Percentiles rank a stretch among this genome's conserved stretches.
phyloP scores from a whole-genome alignment of 2,113 vertebrate species.

The Abramis brama region DNA sequence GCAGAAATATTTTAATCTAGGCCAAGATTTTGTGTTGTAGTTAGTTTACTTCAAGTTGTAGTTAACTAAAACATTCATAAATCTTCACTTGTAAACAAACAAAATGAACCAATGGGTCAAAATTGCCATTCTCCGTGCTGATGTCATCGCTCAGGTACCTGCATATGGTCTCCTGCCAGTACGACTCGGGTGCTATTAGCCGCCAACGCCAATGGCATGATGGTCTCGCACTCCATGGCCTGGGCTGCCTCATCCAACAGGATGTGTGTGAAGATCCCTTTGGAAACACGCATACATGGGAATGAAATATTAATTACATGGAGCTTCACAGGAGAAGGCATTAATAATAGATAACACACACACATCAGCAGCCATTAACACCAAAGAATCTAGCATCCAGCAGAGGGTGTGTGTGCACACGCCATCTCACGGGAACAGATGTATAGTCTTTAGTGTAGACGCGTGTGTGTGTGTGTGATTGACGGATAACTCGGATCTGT shows the following conservation, averaged over 20 bases:
- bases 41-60: not conserved
- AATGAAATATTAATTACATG: slow-evolving; percentile 43
- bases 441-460: not conserved
- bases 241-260: slow-evolving; percentile 98
- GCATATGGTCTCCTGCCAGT: slow-evolving; percentile 98
- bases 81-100: not conserved
- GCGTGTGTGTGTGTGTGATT: not conserved
- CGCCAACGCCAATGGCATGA: slow-evolving; percentile 97
- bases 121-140: not conserved
- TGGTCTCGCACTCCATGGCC: slow-evolving; percentile 99
- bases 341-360: slow-evolving; percentile 48
- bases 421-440: not conserved
- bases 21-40: not conserved
- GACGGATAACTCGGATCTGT: not conserved
- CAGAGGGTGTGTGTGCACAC: not conserved
- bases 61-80: not conserved
- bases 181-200: slow-evolving; percentile 91
- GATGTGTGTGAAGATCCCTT: slow-evolving; percentile 96
- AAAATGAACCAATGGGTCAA: not conserved
- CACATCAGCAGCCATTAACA: not conserved
- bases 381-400: not conserved
- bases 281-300: slow-evolving; percentile 58
- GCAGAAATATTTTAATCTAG: not conserved
- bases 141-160: slow-evolving; percentile 73
- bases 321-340: slow-evolving; percentile 27